Evolutionary conservation across 2,888 invertebrate species (phyloP), one percentile per base, ranked within the genome.

Genomic region (Ophion ellenae): DNA sequence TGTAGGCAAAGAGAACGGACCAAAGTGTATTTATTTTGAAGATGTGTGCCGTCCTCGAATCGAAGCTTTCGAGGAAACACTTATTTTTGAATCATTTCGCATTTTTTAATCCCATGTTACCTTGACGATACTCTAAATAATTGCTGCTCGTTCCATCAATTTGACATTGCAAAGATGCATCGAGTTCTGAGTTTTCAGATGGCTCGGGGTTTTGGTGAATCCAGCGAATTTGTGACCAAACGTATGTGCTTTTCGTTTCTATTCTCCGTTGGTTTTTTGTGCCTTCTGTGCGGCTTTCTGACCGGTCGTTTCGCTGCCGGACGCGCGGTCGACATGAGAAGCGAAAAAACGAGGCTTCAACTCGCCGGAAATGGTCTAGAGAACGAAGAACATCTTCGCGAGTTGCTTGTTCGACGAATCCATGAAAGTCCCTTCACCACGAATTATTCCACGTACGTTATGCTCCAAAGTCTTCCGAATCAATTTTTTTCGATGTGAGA

Each of bases 271-370:
- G 94, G 94, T 9, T 95, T 95, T 87, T 91, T 95, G 32, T 92
- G 94, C n/a, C 87, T 95, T 9, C 89, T 95, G 40, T 94, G 94
- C 83, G 95, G 95, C 14, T 95, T 95, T 89, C 89, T 95, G 28
- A 89, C 95, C 64, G 95, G 95, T 7, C 93, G 94, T 59, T 94
- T 94, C 81, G 94, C 94, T 0, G 91, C 94, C 2, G 94, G 95
- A 75, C 91, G 94, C 57, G 92, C 93, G 2, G 78, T 93, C 4
- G 90, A 93, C 45, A 81, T 90, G 47, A 91, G 91, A 4, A 88
- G 91, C 86, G 90, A 93, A 90, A 91, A 90, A 89, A 89, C 86
- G 74, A 87, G 92, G 78, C 71, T 90, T 84, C 88, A 92, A 85
- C 81, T 92, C 4, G 90, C 91, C 53, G 91, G 90, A 20, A 94